phyloP scores from a whole-genome alignment of 2,113 vertebrate species.

The Pleuronectes platessa region DNA sequence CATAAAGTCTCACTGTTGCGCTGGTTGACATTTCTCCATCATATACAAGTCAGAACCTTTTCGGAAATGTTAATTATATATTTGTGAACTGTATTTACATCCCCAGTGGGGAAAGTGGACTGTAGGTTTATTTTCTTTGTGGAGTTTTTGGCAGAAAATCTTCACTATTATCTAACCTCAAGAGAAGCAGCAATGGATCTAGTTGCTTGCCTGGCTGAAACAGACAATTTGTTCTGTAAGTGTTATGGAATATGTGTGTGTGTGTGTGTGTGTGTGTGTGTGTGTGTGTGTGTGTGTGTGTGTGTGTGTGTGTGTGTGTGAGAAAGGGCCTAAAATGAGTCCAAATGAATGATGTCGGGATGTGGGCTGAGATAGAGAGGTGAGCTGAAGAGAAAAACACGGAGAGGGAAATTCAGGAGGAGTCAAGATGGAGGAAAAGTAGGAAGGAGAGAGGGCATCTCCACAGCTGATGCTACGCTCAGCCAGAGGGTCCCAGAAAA shows the following conservation, averaged over 20 bases:
- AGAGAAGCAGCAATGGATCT: neutral
- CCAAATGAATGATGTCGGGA: neutral
- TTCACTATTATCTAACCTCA: neutral
- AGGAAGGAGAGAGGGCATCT: conserved; percentile 45
- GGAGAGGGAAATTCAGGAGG: conserved; percentile 17
- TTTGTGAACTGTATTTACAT: conserved; percentile 1
- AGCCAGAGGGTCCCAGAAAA: conserved; percentile 62
- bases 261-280: neutral
- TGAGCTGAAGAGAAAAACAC: conserved; percentile 8
- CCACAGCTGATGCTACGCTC: conserved; percentile 64
- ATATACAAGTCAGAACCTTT: no score
- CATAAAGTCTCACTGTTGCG: neutral
- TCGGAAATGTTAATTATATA: no score
- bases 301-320: no score
- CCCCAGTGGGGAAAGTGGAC: neutral
- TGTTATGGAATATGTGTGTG: conserved; percentile 8
- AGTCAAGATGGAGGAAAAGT: conserved; percentile 13
- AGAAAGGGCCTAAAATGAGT: no score
- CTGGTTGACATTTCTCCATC: neutral
- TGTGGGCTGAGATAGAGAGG: neutral
- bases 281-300: no score
- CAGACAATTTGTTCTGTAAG: conserved; percentile 4
- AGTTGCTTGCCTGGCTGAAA: neutral
- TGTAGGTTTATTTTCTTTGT: neutral
- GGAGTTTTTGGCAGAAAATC: neutral